phyloP scores from a whole-genome alignment of 2,888 invertebrate species.

The Choreutis nemorana region DNA sequence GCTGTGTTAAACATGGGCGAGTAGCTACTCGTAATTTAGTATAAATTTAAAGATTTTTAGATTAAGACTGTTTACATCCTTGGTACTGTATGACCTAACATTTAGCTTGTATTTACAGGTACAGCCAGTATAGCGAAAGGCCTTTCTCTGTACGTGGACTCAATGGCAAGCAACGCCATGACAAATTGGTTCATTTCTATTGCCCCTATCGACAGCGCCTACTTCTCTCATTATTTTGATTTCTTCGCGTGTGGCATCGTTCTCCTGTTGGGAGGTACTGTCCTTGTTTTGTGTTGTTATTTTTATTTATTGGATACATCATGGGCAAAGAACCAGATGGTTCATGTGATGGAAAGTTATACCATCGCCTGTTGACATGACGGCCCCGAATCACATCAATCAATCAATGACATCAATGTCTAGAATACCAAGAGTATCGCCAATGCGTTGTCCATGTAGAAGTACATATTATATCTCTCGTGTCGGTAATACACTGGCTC shows the following conservation, averaged over 20 bases:
- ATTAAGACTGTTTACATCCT: neutral
- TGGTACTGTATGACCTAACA: neutral
- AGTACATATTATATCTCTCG: too few relatives aligned
- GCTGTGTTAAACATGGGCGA: neutral
- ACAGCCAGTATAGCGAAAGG: constrained; percentile 81
- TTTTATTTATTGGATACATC: too few relatives aligned
- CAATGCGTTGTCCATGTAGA: too few relatives aligned
- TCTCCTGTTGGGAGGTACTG: constrained; percentile 69
- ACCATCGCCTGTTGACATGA: too few relatives aligned
- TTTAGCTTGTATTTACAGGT: constrained; percentile 39
- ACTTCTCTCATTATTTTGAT: constrained; percentile 75
- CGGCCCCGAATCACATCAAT: too few relatives aligned
- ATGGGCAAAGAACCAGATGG: too few relatives aligned
- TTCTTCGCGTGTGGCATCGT: constrained; percentile 75
- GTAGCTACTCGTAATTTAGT: too few relatives aligned
- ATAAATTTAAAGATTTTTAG: too few relatives aligned
- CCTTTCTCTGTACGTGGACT: constrained; percentile 77
- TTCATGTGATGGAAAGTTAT: too few relatives aligned
- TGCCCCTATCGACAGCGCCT: constrained; percentile 66
- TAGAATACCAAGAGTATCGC: too few relatives aligned
- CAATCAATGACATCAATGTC: too few relatives aligned
- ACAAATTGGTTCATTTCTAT: constrained; percentile 66
- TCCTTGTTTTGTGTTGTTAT: constrained; percentile 4
- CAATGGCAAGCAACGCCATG: constrained; percentile 69
- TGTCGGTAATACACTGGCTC: too few relatives aligned